phyloP scores from a whole-genome alignment of 2,113 vertebrate genomes.

The Ploceus nigricollis region DNA sequence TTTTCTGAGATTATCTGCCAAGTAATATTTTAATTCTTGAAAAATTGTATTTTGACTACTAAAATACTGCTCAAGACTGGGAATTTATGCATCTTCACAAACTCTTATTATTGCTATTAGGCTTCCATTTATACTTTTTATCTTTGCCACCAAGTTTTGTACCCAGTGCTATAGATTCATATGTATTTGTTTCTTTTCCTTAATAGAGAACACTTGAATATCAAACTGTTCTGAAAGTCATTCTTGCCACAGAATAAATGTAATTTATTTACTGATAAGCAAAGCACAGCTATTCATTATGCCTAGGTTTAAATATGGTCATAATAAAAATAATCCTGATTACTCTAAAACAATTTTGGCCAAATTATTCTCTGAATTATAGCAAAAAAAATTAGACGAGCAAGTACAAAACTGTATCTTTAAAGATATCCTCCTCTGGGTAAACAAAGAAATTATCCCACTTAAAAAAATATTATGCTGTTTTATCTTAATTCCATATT shows the following conservation, averaged over 20 bases:
- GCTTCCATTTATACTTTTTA: background rate
- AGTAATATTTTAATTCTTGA: background rate
- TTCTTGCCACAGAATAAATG: background rate
- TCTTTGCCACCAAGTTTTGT: background rate
- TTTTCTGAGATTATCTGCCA: background rate
- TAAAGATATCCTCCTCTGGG: background rate
- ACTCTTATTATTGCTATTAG: background rate
- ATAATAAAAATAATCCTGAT: background rate
- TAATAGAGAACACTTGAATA: background rate
- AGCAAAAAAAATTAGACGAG: background rate
- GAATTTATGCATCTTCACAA: background rate
- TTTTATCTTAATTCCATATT: background rate
- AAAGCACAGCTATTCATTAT: background rate
- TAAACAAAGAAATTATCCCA: background rate
- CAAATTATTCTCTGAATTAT: background rate
- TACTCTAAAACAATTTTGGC: background rate
- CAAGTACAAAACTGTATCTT: background rate
- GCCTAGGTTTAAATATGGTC: background rate
- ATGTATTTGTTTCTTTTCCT: background rate
- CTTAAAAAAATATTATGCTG: accelerated
- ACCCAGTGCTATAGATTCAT: background rate
- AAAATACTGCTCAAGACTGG: background rate
- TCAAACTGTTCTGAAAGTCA: background rate
- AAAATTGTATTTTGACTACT: background rate
- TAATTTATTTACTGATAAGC: background rate